A percentile compares a stretch with the other conserved stretches of the same genome.
Evolutionary conservation across 2,797 vertebrate genomes (phyloP).

Genomic region (Thalassophryne amazonica): DNA sequence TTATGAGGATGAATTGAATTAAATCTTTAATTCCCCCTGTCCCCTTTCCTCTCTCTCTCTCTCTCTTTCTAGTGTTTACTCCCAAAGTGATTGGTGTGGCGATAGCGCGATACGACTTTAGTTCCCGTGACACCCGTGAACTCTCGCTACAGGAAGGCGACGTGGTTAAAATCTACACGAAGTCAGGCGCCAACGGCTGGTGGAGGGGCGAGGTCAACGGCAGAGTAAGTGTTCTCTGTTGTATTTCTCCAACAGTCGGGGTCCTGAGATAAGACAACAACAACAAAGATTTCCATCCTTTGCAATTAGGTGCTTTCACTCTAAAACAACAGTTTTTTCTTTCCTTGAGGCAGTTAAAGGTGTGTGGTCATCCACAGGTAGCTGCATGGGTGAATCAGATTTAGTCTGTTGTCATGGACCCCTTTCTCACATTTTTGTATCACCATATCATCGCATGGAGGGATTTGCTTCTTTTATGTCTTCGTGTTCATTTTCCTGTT

Average conservation of each 20-base stretch:
- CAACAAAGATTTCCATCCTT: no score
- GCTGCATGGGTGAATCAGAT: constrained; percentile 5
- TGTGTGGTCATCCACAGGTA: constrained; percentile 5
- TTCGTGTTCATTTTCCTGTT: constrained; percentile 1
- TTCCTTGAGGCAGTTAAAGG: background rate
- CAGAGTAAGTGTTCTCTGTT: constrained; percentile 80
- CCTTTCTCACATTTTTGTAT: background rate
- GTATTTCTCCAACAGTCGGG: no score
- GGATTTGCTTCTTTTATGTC: background rate
- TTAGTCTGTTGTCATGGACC: background rate
- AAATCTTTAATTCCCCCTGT: background rate
- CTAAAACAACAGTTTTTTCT: background rate
- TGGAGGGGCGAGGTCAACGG: constrained; percentile 96
- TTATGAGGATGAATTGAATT: background rate
- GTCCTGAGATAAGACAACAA: no score
- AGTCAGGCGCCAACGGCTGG: constrained; percentile 94
- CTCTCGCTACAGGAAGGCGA: constrained; percentile 92
- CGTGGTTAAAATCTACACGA: constrained; percentile 95
- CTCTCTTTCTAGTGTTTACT: constrained; percentile 79
- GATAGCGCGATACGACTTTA: constrained; percentile 96
- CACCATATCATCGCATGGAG: background rate
- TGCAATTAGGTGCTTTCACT: background rate
- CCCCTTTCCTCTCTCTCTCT: background rate
- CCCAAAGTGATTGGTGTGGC: constrained; percentile 94
- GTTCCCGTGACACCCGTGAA: constrained; percentile 91